Conservation (phyloP, 2,888 invertebrate genomes). For the Andrena trimmerana region DNA sequence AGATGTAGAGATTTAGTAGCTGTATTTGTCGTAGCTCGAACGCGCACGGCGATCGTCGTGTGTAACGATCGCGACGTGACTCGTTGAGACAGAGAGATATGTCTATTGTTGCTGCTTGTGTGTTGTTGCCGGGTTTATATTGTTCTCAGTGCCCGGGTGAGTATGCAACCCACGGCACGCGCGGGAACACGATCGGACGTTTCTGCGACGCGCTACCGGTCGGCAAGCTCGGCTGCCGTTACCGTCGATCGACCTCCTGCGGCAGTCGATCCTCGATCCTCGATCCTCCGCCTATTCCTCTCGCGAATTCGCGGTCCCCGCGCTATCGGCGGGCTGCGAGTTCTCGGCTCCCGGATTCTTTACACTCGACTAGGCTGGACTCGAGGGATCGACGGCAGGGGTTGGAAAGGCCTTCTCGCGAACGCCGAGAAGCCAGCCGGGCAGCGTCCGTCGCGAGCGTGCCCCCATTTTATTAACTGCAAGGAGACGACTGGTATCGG, state of each 20-base stretch:
- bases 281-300: neutral
- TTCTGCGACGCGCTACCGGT: conserved; percentile 25
- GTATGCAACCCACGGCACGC: conserved; percentile 79
- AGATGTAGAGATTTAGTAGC: conserved; percentile 69
- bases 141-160: conserved; percentile 73
- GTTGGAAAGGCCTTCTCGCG: conserved; percentile 11
- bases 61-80: conserved; percentile 54
- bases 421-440: neutral
- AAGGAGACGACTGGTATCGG: conserved; percentile 84
- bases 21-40: conserved; percentile 48
- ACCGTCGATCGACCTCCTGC: neutral
- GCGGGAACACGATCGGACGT: conserved; percentile 55
- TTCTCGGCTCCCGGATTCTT: too few species aligned
- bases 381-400: neutral
- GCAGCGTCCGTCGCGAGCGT: conserved; percentile 49
- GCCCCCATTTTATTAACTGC: conserved; percentile 76
- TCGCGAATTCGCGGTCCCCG: neutral
- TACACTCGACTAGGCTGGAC: too few species aligned
- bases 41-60: conserved; percentile 52
- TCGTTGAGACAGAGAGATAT: conserved; percentile 71
- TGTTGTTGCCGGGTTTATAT: conserved; percentile 80
- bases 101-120: conserved; percentile 81
- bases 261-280: too few species aligned
- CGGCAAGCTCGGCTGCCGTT: neutral
- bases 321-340: neutral